Conservation (phyloP, 1,140 invertebrate genomes). For the Magallana ariakensis region DNA sequence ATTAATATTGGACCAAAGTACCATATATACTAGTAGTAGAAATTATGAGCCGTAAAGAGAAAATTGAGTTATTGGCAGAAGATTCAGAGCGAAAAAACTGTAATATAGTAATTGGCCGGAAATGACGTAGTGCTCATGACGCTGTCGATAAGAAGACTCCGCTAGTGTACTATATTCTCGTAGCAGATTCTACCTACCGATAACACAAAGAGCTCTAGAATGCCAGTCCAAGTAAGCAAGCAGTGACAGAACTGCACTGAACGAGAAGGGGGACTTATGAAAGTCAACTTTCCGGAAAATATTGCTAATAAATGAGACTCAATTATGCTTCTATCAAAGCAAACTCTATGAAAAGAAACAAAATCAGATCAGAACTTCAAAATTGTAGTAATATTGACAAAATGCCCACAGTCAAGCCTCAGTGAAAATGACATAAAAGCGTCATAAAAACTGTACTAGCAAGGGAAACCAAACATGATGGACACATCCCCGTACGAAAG, state of each 20-base stretch:
- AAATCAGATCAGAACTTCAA: constrained; percentile 9
- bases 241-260: not conserved
- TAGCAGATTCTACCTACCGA: constrained; percentile 56
- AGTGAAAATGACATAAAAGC: constrained; percentile 32
- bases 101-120: constrained; percentile 23
- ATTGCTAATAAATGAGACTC: not conserved
- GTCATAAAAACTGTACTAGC: constrained; percentile 17
- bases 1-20: not conserved
- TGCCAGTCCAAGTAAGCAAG: not conserved
- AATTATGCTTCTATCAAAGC: constrained; percentile 21
- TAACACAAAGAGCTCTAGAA: constrained; percentile 31
- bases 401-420: constrained; percentile 18
- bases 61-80: not conserved
- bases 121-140: constrained; percentile 44
- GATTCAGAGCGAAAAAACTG: not conserved
- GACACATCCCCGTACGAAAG: constrained; percentile 10
- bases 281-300: constrained; percentile 16
- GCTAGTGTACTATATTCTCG: constrained; percentile 40
- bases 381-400: constrained; percentile 29
- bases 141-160: constrained; percentile 46
- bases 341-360: constrained; percentile 6
- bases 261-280: not conserved
- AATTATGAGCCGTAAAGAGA: not conserved
- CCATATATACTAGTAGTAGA: not conserved
- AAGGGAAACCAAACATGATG: not conserved